Evolutionary conservation across 2,888 invertebrate genomes (phyloP), one percentile per base, ranked within the genome.

Genomic region (Lasius platythorax): DNA sequence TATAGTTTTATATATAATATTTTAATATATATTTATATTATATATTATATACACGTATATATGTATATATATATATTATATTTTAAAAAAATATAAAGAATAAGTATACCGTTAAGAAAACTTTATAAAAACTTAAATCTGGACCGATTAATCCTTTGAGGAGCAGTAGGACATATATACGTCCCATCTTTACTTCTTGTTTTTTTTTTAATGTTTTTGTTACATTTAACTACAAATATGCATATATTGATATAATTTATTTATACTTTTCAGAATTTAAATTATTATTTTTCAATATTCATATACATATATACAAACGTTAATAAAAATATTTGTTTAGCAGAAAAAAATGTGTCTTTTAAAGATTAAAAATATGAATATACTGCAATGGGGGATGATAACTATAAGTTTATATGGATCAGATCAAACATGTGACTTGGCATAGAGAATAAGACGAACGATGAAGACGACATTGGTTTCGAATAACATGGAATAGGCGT

Each of bases 401-500:
- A 3, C 9, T 43, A 11, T 23, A 33, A 9, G 2, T 46, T 6
- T 37, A 40, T 43, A 11, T 9, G 33, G 33, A 37, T 63, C 15
- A 18, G 53, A 28, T 76, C 74, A 37, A 37, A 46, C 15, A 4
- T 33, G 33, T 23, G 50, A 53, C 15, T 61, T 43, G 3, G 11
- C 15, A 40, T 40, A n/a, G 33, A 74, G 30, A 74, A 53, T 28
- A 11, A 37, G 64, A 53, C 3, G 18, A 66, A 63, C 4, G 58
- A n/a, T 11, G 61, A 23, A 23, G 46, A 33, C 15, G 53, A 40
- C 37, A 50, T 66, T 11, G 15, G 0, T 66, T 37, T 74, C 43
- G n/a, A 18, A 76, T 33, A 66, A 66, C 76, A 76, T 28, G 37
- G 53, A 76, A 53, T 66, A 76, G 76, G 66, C 66, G 76, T 66